phyloP scores from a whole-genome alignment of 2,888 invertebrate species.

The Diaphora mendica region DNA sequence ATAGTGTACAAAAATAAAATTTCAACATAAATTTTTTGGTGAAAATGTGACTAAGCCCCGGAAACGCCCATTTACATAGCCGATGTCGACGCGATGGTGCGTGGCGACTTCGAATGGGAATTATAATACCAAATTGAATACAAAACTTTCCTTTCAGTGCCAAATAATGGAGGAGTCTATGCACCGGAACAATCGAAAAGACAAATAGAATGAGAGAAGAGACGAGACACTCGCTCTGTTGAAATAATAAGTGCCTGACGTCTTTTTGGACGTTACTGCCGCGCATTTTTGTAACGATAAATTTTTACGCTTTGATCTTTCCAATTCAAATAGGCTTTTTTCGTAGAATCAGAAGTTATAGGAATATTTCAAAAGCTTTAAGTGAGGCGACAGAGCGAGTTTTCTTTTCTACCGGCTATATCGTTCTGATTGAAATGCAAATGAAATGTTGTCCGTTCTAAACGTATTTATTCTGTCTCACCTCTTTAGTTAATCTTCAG shows the following conservation, averaged over 20 bases:
- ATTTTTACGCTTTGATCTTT: slow-evolving; percentile 86
- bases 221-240: slow-evolving; percentile 82
- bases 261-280: slow-evolving; percentile 81
- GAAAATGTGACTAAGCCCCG: slow-evolving; percentile 81
- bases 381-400: slow-evolving; percentile 83
- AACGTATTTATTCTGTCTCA: slow-evolving; percentile 80
- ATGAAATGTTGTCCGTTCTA: slow-evolving; percentile 82
- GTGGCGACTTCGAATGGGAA: slow-evolving; percentile 87
- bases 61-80: slow-evolving; percentile 86
- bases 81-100: slow-evolving; percentile 86
- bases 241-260: slow-evolving; percentile 85
- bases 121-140: slow-evolving; percentile 88
- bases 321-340: slow-evolving; percentile 86
- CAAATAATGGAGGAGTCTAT: slow-evolving; percentile 86
- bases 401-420: slow-evolving; percentile 84
- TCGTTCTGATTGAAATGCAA: slow-evolving; percentile 85
- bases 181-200: slow-evolving; percentile 86
- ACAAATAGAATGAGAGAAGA: slow-evolving; percentile 83
- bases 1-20: slow-evolving; percentile 37
- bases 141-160: slow-evolving; percentile 87
- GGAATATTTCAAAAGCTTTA: slow-evolving; percentile 85
- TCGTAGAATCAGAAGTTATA: slow-evolving; percentile 84
- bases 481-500: slow-evolving; percentile 72
- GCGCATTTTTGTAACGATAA: slow-evolving; percentile 81
- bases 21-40: slow-evolving; percentile 67